Evolutionary conservation across 2,888 invertebrate species (phyloP).

Genomic region (Drosophila mettleri): DNA sequence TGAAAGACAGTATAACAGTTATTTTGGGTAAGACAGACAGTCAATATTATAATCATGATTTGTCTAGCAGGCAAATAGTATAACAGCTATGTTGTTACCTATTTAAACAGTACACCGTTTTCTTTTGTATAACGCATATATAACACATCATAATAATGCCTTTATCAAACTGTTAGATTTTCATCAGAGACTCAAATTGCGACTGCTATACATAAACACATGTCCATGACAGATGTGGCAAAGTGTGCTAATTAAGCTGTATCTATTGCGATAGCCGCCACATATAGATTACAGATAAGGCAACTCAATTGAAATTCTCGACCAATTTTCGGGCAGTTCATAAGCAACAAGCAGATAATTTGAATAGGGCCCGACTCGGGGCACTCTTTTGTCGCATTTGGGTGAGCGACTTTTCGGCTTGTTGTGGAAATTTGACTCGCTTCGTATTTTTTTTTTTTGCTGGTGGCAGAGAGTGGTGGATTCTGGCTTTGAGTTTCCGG

Average conservation of each 20-base stretch:
- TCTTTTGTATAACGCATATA: background rate
- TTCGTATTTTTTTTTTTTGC: background rate
- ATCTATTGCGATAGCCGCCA: background rate
- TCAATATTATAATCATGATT: background rate
- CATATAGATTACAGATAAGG: background rate
- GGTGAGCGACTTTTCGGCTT: slow-evolving; percentile 21
- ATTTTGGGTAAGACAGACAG: background rate
- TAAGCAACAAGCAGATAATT: background rate
- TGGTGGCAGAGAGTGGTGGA: background rate
- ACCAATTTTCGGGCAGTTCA: background rate
- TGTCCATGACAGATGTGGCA: too few species aligned
- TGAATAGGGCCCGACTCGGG: background rate
- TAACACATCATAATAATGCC: too few species aligned
- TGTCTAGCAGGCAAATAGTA: background rate
- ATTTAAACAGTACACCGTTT: too few species aligned
- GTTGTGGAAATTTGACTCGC: slow-evolving; percentile 19
- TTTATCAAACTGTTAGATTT: too few species aligned
- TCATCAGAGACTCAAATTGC: too few species aligned
- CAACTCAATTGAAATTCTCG: background rate
- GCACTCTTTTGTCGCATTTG: background rate
- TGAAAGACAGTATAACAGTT: background rate
- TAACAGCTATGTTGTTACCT: too few species aligned
- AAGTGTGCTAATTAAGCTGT: background rate
- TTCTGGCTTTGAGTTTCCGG: slow-evolving; percentile 51
- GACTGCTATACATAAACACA: too few species aligned